phyloP scores from a whole-genome alignment of 2,797 vertebrate species.

The Lagorchestes hirsutus region DNA sequence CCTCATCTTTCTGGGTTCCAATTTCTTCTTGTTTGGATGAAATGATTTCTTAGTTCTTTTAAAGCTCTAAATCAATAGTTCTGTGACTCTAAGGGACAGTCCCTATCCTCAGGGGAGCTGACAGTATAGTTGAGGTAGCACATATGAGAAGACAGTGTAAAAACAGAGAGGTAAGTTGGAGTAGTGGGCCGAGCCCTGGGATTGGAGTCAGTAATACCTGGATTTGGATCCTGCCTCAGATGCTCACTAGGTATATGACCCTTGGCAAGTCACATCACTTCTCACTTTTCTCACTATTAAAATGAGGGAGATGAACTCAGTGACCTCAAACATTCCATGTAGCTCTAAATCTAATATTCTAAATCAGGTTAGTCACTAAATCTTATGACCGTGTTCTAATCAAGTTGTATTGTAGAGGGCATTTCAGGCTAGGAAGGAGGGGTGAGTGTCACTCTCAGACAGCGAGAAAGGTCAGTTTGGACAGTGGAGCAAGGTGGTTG shows the following conservation, averaged over 20 bases:
- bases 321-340: background rate
- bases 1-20: background rate
- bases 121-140: background rate
- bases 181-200: background rate
- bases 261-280: background rate
- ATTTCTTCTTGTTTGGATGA: background rate
- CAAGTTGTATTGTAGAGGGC: background rate
- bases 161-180: background rate
- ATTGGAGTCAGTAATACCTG: background rate
- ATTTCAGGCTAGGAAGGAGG: background rate
- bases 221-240: background rate
- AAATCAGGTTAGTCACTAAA: background rate
- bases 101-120: background rate
- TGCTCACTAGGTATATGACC: background rate
- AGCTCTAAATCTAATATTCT: background rate
- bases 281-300: background rate
- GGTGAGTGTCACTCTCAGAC: background rate
- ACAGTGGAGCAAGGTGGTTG: background rate
- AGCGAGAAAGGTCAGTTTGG: background rate
- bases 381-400: background rate
- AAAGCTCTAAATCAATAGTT: background rate
- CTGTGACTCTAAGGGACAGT: background rate
- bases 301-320: background rate
- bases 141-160: background rate
- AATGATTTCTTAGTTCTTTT: background rate